phyloP scores from a whole-genome alignment of 2,888 invertebrate species.

The Orthosia gracilis region DNA sequence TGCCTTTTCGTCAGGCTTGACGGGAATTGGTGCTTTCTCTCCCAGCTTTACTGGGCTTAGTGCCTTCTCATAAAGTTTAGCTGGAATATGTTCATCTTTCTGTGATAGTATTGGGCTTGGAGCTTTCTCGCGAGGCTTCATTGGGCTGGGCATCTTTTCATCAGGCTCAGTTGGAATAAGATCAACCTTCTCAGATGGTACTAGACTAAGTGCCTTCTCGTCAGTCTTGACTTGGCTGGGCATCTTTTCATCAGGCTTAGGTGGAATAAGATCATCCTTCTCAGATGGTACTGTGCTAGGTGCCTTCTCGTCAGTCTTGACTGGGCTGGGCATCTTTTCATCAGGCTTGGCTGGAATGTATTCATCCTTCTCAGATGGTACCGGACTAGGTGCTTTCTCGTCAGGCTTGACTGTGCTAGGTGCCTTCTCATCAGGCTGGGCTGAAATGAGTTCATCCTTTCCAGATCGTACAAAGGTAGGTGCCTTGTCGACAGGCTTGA shows the following conservation, averaged over 20 bases:
- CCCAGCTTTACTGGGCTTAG: no score
- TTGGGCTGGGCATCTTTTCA: not conserved
- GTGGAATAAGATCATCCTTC: no score
- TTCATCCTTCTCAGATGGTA: not conserved
- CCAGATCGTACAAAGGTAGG: not conserved
- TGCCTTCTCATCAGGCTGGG: slow-evolving; percentile 27
- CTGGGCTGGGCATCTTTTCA: not conserved
- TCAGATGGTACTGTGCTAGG: no score
- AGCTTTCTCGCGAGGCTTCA: slow-evolving; percentile 1
- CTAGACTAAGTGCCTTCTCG: slow-evolving; percentile 24
- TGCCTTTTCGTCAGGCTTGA: not conserved
- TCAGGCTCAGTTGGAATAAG: no score
- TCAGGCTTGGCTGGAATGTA: not conserved
- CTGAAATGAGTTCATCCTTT: slow-evolving; percentile 1
- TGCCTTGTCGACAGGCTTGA: no score
- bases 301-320: not conserved
- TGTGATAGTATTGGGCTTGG: not conserved
- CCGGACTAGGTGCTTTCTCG: not conserved
- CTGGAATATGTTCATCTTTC: not conserved
- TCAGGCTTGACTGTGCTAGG: not conserved
- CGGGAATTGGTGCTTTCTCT: not conserved
- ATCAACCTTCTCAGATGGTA: no score
- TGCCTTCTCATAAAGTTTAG: not conserved
- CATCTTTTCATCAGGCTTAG: not conserved
- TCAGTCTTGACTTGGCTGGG: not conserved